A percentile compares a stretch with the other conserved stretches of the same genome.
Conservation (phyloP, 2,113 vertebrate species). For the Cromileptes altivelis region DNA sequence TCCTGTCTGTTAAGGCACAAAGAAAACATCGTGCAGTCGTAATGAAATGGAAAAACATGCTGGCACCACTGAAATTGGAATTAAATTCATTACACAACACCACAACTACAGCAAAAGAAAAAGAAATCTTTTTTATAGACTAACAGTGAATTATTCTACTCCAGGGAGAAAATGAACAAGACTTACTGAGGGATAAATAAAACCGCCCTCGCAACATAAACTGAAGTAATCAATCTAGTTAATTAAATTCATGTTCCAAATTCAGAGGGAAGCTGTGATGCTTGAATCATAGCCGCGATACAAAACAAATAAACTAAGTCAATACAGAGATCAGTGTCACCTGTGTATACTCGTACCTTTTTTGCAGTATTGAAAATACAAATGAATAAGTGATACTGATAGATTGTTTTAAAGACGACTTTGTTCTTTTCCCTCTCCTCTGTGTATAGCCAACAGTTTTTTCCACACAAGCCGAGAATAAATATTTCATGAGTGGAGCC, state of each 20-base stretch:
- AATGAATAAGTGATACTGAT: slow-evolving; percentile 42
- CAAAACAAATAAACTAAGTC: not conserved
- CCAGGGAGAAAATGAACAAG: not conserved
- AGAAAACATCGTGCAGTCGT: not conserved
- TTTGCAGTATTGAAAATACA: not conserved
- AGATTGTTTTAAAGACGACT: slow-evolving; percentile 26
- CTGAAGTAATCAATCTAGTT: not conserved
- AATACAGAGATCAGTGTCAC: not conserved
- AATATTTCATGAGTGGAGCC: slow-evolving; percentile 56
- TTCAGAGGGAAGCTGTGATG: not conserved
- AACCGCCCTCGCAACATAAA: slow-evolving; percentile 7
- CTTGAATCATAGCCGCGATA: not conserved
- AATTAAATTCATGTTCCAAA: slow-evolving; percentile 6
- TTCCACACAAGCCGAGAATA: slow-evolving; percentile 6
- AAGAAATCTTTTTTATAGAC: not conserved
- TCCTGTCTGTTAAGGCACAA: not conserved
- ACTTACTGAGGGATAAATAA: slow-evolving; percentile 15
- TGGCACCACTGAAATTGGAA: not conserved
- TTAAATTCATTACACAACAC: not conserved
- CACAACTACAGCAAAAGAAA: not conserved
- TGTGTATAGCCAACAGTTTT: slow-evolving; percentile 8
- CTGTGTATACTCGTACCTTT: not conserved
- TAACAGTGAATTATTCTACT: not conserved
- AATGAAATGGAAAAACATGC: slow-evolving; percentile 6
- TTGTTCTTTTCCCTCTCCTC: slow-evolving; percentile 19